A percentile compares a stretch with the other conserved stretches of the same genome.
Evolutionary conservation across 2,888 invertebrate genomes (phyloP).

Genomic region (Cephonodes hylas): DNA sequence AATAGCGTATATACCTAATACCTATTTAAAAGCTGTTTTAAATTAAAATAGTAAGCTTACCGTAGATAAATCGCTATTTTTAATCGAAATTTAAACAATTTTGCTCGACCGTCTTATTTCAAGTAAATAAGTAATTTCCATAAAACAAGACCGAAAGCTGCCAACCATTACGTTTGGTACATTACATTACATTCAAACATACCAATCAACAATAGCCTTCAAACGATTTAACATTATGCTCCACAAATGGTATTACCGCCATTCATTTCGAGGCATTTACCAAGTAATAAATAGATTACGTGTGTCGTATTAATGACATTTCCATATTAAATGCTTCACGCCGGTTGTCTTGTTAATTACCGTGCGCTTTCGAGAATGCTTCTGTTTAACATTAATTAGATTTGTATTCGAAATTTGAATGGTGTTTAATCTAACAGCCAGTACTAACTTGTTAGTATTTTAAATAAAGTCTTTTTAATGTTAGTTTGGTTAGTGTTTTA

Average conservation of each 20-base stretch:
- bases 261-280: conserved; percentile 30
- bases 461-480: too few species aligned
- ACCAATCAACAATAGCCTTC: conserved; percentile 10
- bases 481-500: too few species aligned
- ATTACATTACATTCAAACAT: not conserved
- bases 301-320: conserved; percentile 41
- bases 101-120: too few species aligned
- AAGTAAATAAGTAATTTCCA: not conserved
- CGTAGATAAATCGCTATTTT: too few species aligned
- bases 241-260: not conserved
- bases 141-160: not conserved
- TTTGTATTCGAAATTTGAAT: not conserved
- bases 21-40: too few species aligned
- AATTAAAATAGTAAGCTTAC: too few species aligned
- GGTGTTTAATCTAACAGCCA: too few species aligned
- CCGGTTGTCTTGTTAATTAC: conserved; percentile 41
- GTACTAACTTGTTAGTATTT: not conserved
- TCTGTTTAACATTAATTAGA: not conserved
- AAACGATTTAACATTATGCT: conserved; percentile 26
- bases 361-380: conserved; percentile 22
- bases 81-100: too few species aligned
- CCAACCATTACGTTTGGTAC: too few species aligned
- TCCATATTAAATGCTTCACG: conserved; percentile 44
- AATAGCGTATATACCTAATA: too few species aligned
- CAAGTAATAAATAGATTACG: conserved; percentile 45